Evolutionary conservation across 2,113 vertebrate genomes (phyloP).

Genomic region (Formicarius rufipectus): DNA sequence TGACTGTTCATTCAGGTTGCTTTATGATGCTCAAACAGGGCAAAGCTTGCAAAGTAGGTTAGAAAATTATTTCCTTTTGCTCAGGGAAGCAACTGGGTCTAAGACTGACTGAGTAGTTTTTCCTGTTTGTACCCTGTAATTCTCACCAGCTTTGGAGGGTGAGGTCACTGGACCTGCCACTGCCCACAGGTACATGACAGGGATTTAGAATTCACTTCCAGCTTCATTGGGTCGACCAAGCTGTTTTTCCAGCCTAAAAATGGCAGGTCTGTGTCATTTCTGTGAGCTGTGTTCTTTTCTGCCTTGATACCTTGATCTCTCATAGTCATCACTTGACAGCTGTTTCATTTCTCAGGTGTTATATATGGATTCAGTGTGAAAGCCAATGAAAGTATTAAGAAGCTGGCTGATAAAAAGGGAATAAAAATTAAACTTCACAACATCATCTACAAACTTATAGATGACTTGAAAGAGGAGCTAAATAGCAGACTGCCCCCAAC

Average conservation of each 20-base stretch:
- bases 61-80: not conserved
- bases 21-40: not conserved
- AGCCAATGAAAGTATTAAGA: slow-evolving; percentile 75
- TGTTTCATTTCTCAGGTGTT: slow-evolving; percentile 73
- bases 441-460: slow-evolving; percentile 90
- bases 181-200: not conserved
- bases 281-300: not conserved
- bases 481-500: slow-evolving; percentile 74
- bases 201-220: not conserved
- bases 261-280: not conserved
- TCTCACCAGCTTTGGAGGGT: not conserved
- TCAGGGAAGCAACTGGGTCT: not conserved
- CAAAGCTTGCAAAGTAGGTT: not conserved
- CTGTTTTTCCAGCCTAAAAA: not conserved
- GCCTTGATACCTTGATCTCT: not conserved
- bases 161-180: not conserved
- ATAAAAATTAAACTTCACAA: slow-evolving; percentile 84
- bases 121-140: accelerated
- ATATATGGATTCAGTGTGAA: slow-evolving; percentile 91
- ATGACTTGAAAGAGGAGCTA: slow-evolving; percentile 87
- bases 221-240: not conserved
- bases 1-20: not conserved
- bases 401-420: slow-evolving; percentile 80
- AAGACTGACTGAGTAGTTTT: not conserved
- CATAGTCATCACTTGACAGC: not conserved